Percentiles rank a stretch among this genome's conserved stretches.
Conservation (phyloP, 2,888 invertebrate genomes). For the Acrocyrtus sp. region DNA sequence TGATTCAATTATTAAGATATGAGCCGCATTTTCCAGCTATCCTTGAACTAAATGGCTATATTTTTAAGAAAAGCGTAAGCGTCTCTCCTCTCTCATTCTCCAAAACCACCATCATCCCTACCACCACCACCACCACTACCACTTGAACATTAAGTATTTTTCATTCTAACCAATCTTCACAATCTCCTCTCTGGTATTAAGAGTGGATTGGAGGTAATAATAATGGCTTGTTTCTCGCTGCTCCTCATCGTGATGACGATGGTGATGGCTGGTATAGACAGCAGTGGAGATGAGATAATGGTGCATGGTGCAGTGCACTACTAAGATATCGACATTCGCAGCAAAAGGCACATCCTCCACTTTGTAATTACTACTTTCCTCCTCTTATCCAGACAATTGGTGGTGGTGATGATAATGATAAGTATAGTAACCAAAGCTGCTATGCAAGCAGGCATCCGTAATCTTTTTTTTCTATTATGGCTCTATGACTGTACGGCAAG, state of each 20-base stretch:
- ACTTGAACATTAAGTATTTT: slow-evolving; percentile 24
- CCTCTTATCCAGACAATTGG: slow-evolving; percentile 9
- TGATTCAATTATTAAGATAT: slow-evolving; percentile 51
- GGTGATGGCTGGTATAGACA: too few species aligned
- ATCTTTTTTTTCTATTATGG: too few species aligned
- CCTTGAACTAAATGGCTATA: slow-evolving; percentile 49
- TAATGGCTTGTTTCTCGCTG: slow-evolving; percentile 32
- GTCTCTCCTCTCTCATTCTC: not conserved
- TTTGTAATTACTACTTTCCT: slow-evolving; percentile 25
- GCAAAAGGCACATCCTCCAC: not conserved
- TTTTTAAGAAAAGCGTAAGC: slow-evolving; percentile 23
- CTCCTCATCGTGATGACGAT: not conserved
- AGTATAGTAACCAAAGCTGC: not conserved
- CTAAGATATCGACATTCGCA: not conserved
- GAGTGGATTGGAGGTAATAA: not conserved
- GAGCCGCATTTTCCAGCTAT: slow-evolving; percentile 43
- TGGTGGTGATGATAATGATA: slow-evolving; percentile 10
- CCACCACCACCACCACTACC: not conserved
- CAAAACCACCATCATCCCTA: not conserved
- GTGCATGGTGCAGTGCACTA: too few species aligned
- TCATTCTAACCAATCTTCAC: slow-evolving; percentile 24
- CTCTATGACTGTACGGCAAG: too few species aligned
- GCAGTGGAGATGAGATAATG: too few species aligned
- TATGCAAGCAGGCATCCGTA: not conserved
- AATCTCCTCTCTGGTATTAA: not conserved